Evolutionary conservation across 2,113 vertebrate species (phyloP).

Genomic region (Mesembrinibis cayennensis): DNA sequence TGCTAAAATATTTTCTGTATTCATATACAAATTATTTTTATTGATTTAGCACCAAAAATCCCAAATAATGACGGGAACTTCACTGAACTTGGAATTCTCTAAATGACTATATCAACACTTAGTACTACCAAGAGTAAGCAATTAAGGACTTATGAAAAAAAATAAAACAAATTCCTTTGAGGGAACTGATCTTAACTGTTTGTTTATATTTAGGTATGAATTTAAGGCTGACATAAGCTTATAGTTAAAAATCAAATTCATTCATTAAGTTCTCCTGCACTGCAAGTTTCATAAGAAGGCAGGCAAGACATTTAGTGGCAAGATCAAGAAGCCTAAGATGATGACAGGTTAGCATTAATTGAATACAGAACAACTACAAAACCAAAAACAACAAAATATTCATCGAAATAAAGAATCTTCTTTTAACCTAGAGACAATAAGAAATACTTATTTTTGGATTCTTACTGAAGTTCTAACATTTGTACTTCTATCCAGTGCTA

Average conservation of each 20-base stretch:
- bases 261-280: not conserved
- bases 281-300: not conserved
- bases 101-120: not conserved
- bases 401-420: not conserved
- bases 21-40: not conserved
- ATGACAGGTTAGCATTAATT: not conserved
- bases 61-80: not conserved
- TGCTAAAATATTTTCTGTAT: not conserved
- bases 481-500: not conserved
- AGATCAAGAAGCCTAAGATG: not conserved
- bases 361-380: not conserved
- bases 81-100: not conserved
- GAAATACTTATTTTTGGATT: not conserved
- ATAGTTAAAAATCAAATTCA: not conserved
- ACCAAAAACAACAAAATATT: not conserved
- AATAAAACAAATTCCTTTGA: not conserved
- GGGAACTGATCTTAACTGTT: not conserved
- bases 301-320: not conserved
- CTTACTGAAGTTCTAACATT: not conserved
- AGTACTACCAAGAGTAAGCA: not conserved
- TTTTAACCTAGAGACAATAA: not conserved
- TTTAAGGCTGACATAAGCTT: not conserved
- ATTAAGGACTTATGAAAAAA: not conserved
- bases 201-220: not conserved
- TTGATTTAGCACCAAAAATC: not conserved